Base-by-base conservation (phyloP, 2,797 vertebrate genomes). In the Lithobates sylvaticus region DNA sequence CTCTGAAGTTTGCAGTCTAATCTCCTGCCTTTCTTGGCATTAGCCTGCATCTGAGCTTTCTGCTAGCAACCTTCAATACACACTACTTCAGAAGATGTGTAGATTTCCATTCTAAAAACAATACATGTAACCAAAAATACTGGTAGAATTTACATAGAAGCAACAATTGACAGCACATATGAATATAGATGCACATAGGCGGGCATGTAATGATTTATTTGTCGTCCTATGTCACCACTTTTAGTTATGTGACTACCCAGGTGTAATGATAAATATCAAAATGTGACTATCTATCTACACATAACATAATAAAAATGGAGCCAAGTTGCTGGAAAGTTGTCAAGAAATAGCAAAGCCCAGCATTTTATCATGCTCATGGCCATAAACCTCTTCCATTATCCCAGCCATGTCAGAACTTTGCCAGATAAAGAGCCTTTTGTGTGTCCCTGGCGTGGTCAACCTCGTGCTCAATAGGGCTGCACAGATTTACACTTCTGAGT, bases 381-480 rank as follows among this genome's bases (percentile, higher is more conserved):
- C 39, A 42, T 65, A 64, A n/a, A 64, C 16, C 26, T 64, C 13
- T 58, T 21, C 70, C 70, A 68, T 29, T 72, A n/a, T 42, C 39
- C 32, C 21, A 73, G 42, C 70, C 81, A 69, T 69, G 9, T n/a
- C 36, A 71, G 68, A 39, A 54, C 9, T 78, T 26, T 1, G 61
- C 6, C 9, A 47, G 54, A 80, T 74, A 84, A 79, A 78, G 81
- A 50, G 3, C 29, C 36, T 69, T 58, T 87, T 87, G 86, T 87
- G 39, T 83, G 10, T 5, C 26, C 3, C 32, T 42, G 42, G 71
- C 67, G 67, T 72, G 47, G 72, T 71, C 47, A 65, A 13, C 80
- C 79, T 87, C 44, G 72, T 86, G 84, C 18, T 86, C 42, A 39
- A 27, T 65, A 78, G 47, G 42, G 3, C 68, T 73, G 64, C 23